phyloP scores from a whole-genome alignment of 2,797 vertebrate species.

The Brachyalestes nurse region DNA sequence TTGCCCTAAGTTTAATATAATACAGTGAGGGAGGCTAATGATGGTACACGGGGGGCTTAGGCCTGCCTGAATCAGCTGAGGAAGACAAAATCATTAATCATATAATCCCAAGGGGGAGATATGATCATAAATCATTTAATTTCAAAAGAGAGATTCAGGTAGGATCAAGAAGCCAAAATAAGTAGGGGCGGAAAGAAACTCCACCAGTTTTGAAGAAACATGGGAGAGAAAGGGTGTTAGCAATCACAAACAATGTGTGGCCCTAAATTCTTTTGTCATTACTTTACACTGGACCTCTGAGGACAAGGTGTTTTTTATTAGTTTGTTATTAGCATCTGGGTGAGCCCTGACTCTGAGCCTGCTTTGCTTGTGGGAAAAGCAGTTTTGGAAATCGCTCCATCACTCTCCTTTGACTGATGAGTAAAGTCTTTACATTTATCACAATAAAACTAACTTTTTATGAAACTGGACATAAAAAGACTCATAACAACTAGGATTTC shows the following conservation, averaged over 20 bases:
- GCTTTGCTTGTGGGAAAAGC: not conserved
- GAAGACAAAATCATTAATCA: conserved; percentile 34
- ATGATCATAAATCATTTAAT: conserved; percentile 25
- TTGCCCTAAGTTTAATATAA: conserved; percentile 33
- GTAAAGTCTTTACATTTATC: not conserved
- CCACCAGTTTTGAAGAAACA: not conserved
- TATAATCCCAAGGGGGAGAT: conserved; percentile 15
- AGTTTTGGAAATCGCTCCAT: not conserved
- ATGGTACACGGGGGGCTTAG: not conserved
- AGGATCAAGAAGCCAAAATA: not conserved
- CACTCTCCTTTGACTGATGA: not conserved
- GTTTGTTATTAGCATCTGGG: not conserved
- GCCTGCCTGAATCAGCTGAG: conserved; percentile 30
- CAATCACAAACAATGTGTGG: not conserved
- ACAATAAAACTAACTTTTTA: too few species aligned
- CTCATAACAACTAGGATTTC: too few species aligned
- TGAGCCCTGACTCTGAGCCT: not conserved
- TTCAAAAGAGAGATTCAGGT: conserved; percentile 6
- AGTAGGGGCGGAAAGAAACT: not conserved
- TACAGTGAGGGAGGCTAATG: conserved; percentile 15
- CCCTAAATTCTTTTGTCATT: not conserved
- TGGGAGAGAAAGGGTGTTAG: not conserved
- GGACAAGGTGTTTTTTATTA: not conserved
- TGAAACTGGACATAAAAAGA: too few species aligned
- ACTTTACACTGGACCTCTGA: not conserved